Evolutionary conservation across 2,888 invertebrate genomes (phyloP).

Genomic region (Clostera curtula): DNA sequence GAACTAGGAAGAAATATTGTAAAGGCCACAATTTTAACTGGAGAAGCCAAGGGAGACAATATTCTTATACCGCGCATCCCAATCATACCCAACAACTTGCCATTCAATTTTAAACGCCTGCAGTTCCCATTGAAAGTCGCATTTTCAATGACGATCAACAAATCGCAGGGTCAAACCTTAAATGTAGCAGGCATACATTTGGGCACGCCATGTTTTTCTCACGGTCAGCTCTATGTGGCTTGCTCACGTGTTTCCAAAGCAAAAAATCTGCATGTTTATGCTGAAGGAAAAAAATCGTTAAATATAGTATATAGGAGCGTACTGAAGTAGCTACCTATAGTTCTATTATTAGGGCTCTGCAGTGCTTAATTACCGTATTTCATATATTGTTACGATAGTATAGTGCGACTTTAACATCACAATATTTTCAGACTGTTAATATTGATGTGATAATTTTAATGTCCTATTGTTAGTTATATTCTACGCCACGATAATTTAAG

Average conservation of each 20-base stretch:
- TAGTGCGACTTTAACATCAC: too few species aligned
- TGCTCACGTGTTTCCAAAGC: constrained; percentile 1
- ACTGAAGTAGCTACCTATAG: background rate
- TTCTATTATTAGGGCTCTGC: too few species aligned
- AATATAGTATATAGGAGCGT: background rate
- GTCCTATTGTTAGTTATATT: too few species aligned
- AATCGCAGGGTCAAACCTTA: constrained; percentile 19
- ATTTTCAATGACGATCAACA: constrained; percentile 18
- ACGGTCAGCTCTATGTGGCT: constrained; percentile 2
- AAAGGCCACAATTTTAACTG: constrained; percentile 21
- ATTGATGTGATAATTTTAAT: too few species aligned
- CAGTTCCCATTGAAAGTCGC: constrained; percentile 20
- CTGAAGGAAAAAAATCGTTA: too few species aligned
- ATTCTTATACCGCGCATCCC: constrained; percentile 25
- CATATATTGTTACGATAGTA: too few species aligned
- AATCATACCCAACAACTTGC: constrained; percentile 22
- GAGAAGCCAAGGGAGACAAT: constrained; percentile 19
- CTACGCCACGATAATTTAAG: too few species aligned
- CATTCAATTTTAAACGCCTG: constrained; percentile 20
- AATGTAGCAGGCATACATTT: constrained; percentile 19
- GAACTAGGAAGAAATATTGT: constrained; percentile 11
- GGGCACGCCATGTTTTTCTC: too few species aligned
- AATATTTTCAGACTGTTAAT: too few species aligned
- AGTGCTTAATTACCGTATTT: too few species aligned
- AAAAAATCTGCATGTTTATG: background rate